Evolutionary conservation across 2,113 vertebrate species (phyloP).

Genomic region (Rissa tridactyla): DNA sequence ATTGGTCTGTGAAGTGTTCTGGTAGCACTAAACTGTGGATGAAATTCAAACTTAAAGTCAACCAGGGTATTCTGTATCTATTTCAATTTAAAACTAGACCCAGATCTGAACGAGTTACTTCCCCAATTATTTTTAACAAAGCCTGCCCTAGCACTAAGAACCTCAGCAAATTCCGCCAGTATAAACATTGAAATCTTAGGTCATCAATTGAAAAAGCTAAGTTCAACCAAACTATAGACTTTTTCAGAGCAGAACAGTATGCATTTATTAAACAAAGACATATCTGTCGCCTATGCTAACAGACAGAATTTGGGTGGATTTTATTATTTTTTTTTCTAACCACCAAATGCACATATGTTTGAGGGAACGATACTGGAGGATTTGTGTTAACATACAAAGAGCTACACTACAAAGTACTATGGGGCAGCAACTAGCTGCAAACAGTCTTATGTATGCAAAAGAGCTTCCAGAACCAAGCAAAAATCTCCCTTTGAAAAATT

Average conservation of each 20-base stretch:
- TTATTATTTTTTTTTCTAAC: neutral
- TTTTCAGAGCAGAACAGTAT: neutral
- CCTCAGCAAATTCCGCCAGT: neutral
- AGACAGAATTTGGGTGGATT: neutral
- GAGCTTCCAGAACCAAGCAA: neutral
- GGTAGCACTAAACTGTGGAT: neutral
- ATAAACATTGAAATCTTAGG: neutral
- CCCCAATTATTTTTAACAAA: neutral
- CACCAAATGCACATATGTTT: neutral
- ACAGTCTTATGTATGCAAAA: neutral
- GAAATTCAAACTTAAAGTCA: neutral
- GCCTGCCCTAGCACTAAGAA: neutral
- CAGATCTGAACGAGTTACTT: neutral
- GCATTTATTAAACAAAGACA: neutral
- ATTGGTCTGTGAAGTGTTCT: neutral
- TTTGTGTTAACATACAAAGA: neutral
- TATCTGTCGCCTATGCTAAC: neutral
- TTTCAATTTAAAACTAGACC: neutral
- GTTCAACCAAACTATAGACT: neutral
- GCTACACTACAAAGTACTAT: neutral
- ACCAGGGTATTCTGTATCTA: neutral
- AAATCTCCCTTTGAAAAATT: neutral
- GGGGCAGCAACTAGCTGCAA: neutral
- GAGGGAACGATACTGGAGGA: neutral
- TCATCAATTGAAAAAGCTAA: neutral